Conservation (phyloP, 2,797 vertebrate genomes). For the Potorous gilbertii region DNA sequence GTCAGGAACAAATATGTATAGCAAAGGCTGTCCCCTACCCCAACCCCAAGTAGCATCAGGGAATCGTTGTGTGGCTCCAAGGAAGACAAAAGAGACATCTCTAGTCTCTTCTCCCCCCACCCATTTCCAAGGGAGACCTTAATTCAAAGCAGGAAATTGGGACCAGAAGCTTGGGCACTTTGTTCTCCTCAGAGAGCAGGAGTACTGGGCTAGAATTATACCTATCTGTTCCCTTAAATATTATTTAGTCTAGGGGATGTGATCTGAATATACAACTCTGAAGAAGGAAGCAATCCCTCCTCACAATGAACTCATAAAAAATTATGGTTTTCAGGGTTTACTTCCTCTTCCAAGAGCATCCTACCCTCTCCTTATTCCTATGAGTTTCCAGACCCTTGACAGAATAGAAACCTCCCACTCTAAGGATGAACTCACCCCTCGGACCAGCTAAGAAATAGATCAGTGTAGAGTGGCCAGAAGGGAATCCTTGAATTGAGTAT, state of each 20-base stretch:
- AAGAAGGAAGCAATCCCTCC: neutral
- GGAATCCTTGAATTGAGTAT: neutral
- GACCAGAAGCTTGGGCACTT: neutral
- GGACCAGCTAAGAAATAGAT: neutral
- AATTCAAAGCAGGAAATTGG: neutral
- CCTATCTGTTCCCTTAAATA: neutral
- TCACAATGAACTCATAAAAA: neutral
- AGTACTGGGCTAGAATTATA: neutral
- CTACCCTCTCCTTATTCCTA: neutral
- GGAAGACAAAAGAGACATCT: neutral
- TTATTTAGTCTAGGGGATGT: neutral
- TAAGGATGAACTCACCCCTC: neutral
- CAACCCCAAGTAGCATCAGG: neutral
- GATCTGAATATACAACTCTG: neutral
- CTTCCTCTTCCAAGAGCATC: neutral
- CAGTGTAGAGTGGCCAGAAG: neutral
- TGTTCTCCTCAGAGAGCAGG: neutral
- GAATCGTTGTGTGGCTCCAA: neutral
- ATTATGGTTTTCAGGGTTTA: neutral
- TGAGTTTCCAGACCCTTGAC: neutral
- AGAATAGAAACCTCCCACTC: neutral
- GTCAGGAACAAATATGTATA: neutral
- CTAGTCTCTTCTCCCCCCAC: neutral
- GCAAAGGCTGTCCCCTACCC: neutral
- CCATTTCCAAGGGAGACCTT: neutral